Percentiles rank a stretch among this genome's conserved stretches.
Conservation (phyloP, 2,113 vertebrate genomes). For the Hippocampus guttulatus region DNA sequence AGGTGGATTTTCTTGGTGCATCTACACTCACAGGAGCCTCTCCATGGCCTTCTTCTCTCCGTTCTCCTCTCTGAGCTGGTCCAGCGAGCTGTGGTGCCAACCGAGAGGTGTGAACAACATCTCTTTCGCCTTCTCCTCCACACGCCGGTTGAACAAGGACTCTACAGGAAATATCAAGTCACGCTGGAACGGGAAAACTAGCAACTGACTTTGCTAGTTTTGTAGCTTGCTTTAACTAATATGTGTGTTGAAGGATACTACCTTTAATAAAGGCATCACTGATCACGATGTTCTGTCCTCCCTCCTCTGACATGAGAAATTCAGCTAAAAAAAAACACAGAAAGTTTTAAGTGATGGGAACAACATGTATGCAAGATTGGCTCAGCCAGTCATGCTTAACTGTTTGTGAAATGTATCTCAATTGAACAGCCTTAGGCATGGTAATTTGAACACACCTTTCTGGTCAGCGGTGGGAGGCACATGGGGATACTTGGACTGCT, state of each 20-base stretch:
- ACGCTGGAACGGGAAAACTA: not conserved
- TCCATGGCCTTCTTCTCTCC: constrained; percentile 99
- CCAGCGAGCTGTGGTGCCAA: constrained; percentile 96
- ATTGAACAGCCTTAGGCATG: too few species aligned
- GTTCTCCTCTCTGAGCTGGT: constrained; percentile 94
- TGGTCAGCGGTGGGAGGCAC: constrained; percentile 88
- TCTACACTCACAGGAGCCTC: constrained; percentile 86
- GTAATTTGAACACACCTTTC: constrained; percentile 80
- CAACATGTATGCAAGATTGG: not conserved
- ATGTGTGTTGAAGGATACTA: constrained; percentile 50
- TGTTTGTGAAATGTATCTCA: not conserved
- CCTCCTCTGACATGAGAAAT: constrained; percentile 86
- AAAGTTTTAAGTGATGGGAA: not conserved
- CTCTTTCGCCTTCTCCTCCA: constrained; percentile 96
- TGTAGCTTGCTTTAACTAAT: not conserved
- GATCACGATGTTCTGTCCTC: constrained; percentile 91
- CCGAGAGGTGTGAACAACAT: constrained; percentile 92
- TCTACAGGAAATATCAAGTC: constrained; percentile 55
- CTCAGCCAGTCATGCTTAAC: not conserved
- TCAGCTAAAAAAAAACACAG: constrained; percentile 73
- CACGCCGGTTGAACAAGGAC: constrained; percentile 92
- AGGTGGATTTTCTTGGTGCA: not conserved
- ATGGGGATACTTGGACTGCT: constrained; percentile 96
- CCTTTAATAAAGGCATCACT: constrained; percentile 99
- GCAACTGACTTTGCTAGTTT: not conserved